Evolutionary conservation across 1,140 invertebrate genomes (phyloP), one percentile per base, ranked within the genome.

Genomic region (Drosophila kohkoa): DNA sequence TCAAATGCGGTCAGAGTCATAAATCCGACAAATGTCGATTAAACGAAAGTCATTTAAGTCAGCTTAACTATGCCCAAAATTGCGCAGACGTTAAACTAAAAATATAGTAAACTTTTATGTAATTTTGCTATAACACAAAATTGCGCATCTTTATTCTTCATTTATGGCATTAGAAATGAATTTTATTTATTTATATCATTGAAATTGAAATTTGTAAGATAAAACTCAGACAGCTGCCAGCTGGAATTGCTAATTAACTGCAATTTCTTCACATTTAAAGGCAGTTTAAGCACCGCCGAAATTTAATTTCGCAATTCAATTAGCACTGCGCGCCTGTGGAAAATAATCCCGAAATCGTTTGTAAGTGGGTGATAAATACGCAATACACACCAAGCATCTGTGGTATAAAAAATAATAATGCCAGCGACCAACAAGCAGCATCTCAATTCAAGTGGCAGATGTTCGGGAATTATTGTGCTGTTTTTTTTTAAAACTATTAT

Each of bases 291-390:
- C 38, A 28, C 5, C 54, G 32, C 4, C 30, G 11, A 4, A 62
- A 62, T 49, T 51, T 67, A 15, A 35, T 67, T 59, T 67, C n/a
- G 2, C 16, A 59, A 67, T 58, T 67, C 28, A 69, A 63, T 70
- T 54, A 54, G 49, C 58, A 52, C 16, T 41, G 28, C 20, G n/a
- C 3, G 20, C 20, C 20, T 25, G 35, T 63, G 67, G n/a, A 11
- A 45, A 52, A 46, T n/a, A 35, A 32, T 30, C 25, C 5, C 1
- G 30, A 58, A 32, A 43, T 51, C 8, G 13, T 15, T 35, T 11
- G 46, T 20, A 62, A 52, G 11, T 20, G 65, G 16, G 25, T 67
- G 48, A 41, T 68, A 68, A 52, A 63, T 49, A 63, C n/a, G n/a
- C 41, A 13, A 41, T 43, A 43, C 41, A n/a, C 20, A 25, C 20